phyloP scores from a whole-genome alignment of 2,113 vertebrate species.

The Neodontobutis hainanensis region DNA sequence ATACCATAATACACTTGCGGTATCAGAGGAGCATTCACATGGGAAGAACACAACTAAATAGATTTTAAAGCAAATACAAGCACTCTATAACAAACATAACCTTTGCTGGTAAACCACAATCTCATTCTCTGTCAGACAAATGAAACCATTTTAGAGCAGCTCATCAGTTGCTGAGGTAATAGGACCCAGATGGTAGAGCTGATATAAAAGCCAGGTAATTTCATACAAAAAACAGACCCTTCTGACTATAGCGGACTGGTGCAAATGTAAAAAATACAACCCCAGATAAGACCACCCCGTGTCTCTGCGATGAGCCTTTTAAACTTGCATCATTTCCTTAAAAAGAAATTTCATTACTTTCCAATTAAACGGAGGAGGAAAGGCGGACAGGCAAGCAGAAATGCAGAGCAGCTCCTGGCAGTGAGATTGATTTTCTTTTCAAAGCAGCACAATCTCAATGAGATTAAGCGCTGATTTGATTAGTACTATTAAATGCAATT shows the following conservation, averaged over 20 bases:
- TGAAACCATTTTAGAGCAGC: conserved; percentile 45
- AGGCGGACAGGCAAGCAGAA: conserved; percentile 16
- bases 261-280: conserved; percentile 21
- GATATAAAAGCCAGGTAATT: conserved; percentile 68
- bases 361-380: conserved; percentile 42
- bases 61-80: conserved; percentile 21
- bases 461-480: conserved; percentile 34
- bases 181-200: conserved; percentile 63
- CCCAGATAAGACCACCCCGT: conserved; percentile 42
- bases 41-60: conserved; percentile 31
- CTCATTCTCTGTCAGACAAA: conserved; percentile 46
- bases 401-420: conserved; percentile 15
- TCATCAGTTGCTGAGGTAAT: conserved; percentile 58
- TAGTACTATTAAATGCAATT: conserved; percentile 33
- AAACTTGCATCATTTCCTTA: conserved; percentile 51
- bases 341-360: conserved; percentile 57
- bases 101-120: conserved; percentile 33
- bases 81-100: conserved; percentile 42
- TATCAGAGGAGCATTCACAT: neutral
- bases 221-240: conserved; percentile 48
- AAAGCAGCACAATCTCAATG: conserved; percentile 18
- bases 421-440: conserved; percentile 40
- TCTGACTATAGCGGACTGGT: conserved; percentile 21
- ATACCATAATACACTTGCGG: conserved; percentile 1
- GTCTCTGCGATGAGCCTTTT: conserved; percentile 38